Evolutionary conservation across 2,888 invertebrate species (phyloP), one percentile per base, ranked within the genome.

Genomic region (Eretmocerus hayati): DNA sequence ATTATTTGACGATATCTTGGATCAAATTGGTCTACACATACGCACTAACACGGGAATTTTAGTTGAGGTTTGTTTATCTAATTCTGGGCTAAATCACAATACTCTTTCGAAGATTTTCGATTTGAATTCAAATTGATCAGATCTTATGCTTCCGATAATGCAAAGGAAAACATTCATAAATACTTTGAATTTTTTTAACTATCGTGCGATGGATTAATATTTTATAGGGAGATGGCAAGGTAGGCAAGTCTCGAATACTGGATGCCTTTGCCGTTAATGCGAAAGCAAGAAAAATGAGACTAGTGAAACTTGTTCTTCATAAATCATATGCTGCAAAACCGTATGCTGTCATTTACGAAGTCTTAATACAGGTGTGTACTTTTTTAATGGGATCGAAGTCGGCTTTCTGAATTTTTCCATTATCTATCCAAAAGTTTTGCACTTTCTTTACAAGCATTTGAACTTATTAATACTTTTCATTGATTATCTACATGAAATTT

Each of bases 241-340:
- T 78, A 13, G 83, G 83, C 2, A 82, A 82, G 63, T 76, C 75
- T 19, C 72, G 78, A 53, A 58, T 81, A 37, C 61, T 82, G 48
- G 75, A 79, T 58, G 75, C 77, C 64, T 76, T 56, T 60, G 71
- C 52, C 3, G 43, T 47, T 6, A 56, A 60, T n/a, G 63, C 62
- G 5, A 56, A 53, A 23, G 53, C 52, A 6, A 56, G 58, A 23
- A 56, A 64, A 26, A 50, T 64, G 38, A 55, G 35, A 9, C 32
- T 56, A 2, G 20, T 58, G 4, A 54, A 46, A n/a, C 32, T 63
- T 15, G 15, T 51, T 2, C 46, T 63, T 37, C 56, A 58, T 43
- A 22, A 47, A 6, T 55, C 55, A 8, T 55, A 55, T 16, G 32
- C 37, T 4, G 42, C 50, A 1, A 59, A 59, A 23, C 46, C 61